Conservation (phyloP, 2,888 invertebrate species). For the Drosophila dives region DNA sequence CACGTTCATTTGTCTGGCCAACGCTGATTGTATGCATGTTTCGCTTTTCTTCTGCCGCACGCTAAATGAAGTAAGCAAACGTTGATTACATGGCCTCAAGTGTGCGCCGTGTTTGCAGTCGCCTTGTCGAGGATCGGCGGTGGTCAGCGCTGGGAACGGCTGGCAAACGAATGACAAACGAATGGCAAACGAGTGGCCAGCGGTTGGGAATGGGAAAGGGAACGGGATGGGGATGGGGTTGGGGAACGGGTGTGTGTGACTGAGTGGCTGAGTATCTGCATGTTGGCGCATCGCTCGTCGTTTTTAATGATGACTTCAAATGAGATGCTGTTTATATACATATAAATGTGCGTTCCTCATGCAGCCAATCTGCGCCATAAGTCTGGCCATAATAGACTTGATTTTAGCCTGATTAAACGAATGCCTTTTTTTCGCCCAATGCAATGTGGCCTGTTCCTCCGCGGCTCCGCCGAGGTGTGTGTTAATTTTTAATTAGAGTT, state of each 20-base stretch:
- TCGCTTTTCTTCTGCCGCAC: conserved; percentile 80
- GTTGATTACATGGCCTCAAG: conserved; percentile 81
- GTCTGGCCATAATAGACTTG: conserved; percentile 76
- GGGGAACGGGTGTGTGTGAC: conserved; percentile 2
- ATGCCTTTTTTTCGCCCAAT: conserved; percentile 31
- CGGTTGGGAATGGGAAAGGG: not conserved
- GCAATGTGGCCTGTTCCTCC: not conserved
- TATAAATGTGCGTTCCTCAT: conserved; percentile 28
- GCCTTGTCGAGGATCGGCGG: conserved; percentile 35
- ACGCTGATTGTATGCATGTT: conserved; percentile 78
- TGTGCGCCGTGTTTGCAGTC: conserved; percentile 69
- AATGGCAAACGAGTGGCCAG: conserved; percentile 5
- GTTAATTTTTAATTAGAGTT: conserved; percentile 79
- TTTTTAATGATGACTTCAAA: conserved; percentile 81
- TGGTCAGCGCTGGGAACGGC: conserved; percentile 27
- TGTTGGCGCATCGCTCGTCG: conserved; percentile 66
- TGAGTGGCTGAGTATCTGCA: conserved; percentile 51
- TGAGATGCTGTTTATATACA: conserved; percentile 68
- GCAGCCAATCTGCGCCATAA: conserved; percentile 58
- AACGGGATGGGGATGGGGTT: too few relatives aligned
- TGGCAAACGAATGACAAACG: conserved; percentile 4
- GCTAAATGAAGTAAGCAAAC: conserved; percentile 81
- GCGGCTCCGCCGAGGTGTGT: conserved; percentile 38
- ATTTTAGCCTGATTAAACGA: conserved; percentile 75
- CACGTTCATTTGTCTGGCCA: conserved; percentile 63